Base-by-base conservation (phyloP, 2,888 invertebrate genomes). In the Campopleginae sp. region DNA sequence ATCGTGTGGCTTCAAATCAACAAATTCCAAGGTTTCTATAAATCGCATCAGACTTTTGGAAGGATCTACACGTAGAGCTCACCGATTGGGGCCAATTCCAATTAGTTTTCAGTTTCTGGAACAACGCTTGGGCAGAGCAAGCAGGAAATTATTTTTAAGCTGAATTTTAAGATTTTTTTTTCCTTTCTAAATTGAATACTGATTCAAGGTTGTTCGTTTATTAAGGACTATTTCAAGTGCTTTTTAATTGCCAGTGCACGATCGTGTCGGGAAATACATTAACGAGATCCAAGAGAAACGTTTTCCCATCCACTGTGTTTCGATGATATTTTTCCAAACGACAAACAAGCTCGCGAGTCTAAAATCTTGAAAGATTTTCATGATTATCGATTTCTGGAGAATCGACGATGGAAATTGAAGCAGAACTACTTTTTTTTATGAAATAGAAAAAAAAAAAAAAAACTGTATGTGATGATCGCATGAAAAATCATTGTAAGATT, bases 1-100 rank as follows among this genome's bases (percentile, higher is more conserved):
- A 91, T 90, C 87, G 89, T 90, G 90, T 88, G 87, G 83, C 87
- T 89, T 80, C 86, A 71, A 58, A 80, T 72, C 54, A 79, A 63
- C 80, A 71, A 66, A 66, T 14, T 80, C 65, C 31, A 80, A 38
- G 44, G 23, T 68, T 51, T 68, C 48, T 44, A n/a, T 27, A 8
- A 12, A 19, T 61, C 38, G 75, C 68, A 31, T 61, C 17, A 12
- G 19, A 51, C 46, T 19, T 71, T 71, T 63, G 19, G 19, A 71
- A 54, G 42, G 63, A 82, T 33, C 65, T n/a, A 70, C 33, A 17
- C 33, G 8, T 58, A 65, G 38, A 65, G 63, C 63, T 65, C 63
- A 65, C 58, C 27, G 27, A 27, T 58, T 14, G 58, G 58, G 14
- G 58, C 58, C 5, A 27, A 58, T 58, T 58, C 27, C 27, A 14